Conservation (phyloP, 2,113 vertebrate genomes). For the Sciurus niger region DNA sequence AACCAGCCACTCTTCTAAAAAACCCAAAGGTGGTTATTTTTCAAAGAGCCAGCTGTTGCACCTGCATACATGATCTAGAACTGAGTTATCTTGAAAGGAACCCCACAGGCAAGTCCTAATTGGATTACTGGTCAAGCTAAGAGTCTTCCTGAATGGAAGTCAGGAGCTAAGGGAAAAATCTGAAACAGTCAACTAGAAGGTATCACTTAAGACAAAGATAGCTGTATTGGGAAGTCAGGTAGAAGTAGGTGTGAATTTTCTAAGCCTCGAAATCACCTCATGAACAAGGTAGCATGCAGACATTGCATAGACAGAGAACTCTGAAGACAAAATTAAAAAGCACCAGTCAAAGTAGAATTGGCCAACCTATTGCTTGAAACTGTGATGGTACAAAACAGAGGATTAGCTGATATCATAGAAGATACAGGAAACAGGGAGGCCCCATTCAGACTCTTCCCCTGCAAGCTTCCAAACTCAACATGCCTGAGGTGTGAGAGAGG, state of each 20-base stretch:
- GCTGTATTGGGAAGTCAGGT: neutral
- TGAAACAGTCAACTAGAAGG: neutral
- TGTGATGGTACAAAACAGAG: neutral
- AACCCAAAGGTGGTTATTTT: neutral
- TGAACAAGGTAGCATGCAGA: neutral
- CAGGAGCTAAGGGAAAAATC: neutral
- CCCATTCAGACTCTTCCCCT: neutral
- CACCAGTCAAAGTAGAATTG: neutral
- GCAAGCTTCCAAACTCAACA: neutral
- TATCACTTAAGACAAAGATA: neutral
- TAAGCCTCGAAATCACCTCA: neutral
- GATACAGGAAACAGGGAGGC: neutral
- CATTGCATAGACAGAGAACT: neutral
- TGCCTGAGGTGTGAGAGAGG: neutral
- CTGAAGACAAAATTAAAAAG: neutral
- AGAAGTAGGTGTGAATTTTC: neutral
- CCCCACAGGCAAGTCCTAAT: neutral
- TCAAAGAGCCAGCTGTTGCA: neutral
- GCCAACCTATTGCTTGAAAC: neutral
- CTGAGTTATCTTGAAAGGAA: neutral
- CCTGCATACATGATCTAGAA: neutral
- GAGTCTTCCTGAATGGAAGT: neutral
- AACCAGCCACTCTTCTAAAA: neutral
- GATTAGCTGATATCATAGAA: neutral
- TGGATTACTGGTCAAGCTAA: neutral